These are phyloP conservation scores for Lissocephala sabroskyi DNA, from an alignment of 2,888 invertebrate species.

Conservation along the genomic window DNA sequence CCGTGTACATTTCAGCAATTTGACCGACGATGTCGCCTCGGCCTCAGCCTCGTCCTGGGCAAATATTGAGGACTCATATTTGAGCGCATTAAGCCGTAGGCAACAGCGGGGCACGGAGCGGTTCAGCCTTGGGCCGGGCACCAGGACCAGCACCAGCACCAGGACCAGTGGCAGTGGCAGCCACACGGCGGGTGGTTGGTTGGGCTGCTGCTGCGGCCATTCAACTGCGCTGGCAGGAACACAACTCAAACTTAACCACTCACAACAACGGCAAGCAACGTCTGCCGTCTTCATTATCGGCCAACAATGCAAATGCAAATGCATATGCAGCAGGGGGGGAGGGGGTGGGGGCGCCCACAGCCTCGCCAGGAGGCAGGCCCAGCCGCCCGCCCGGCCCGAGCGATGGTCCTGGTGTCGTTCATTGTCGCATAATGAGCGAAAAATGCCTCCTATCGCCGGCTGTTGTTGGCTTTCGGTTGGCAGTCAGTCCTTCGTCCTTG, in stretches of 20 bases:
- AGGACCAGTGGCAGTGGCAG: not conserved
- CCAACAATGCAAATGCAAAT: not conserved
- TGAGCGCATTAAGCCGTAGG: slow-evolving; percentile 32
- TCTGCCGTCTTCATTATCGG: not conserved
- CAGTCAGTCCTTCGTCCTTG: slow-evolving; percentile 25
- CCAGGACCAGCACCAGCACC: not conserved
- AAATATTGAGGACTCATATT: slow-evolving; percentile 54
- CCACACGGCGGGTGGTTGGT: not conserved
- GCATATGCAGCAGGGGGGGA: not conserved
- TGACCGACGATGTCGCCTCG: slow-evolving; percentile 14
- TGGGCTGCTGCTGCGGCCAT: slow-evolving; percentile 44
- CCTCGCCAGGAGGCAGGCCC: not conserved
- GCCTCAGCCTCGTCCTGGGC: slow-evolving; percentile 18
- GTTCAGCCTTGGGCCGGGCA: not conserved
- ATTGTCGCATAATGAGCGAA: slow-evolving; percentile 51
- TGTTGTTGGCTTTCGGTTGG: slow-evolving; percentile 5
- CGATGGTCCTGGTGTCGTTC: not conserved
- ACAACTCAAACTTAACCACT: not conserved
- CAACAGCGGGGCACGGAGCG: no score
- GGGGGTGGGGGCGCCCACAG: no score
- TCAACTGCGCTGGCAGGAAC: slow-evolving; percentile 38
- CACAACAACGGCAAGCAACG: slow-evolving; percentile 6
- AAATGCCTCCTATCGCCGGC: slow-evolving; percentile 12
- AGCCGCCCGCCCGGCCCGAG: not conserved
- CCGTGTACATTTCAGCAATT: slow-evolving; percentile 31